Evolutionary conservation across 2,888 invertebrate genomes (phyloP).

Genomic region (Rhaphigaster nebulosa): DNA sequence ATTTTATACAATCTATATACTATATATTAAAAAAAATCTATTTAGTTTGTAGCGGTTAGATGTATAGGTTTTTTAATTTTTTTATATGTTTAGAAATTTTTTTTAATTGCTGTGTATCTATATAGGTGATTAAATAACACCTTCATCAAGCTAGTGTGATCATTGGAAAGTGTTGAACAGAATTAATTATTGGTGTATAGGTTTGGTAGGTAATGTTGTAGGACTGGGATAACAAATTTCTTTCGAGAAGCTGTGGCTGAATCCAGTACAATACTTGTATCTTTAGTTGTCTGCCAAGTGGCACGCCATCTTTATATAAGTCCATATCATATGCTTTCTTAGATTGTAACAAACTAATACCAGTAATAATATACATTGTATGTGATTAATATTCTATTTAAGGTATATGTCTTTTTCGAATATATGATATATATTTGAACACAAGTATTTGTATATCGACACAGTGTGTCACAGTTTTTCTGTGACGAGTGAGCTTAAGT

Average conservation of each 20-base stretch:
- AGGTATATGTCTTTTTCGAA: constrained; percentile 61
- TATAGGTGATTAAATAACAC: constrained; percentile 58
- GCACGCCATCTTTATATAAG: constrained; percentile 58
- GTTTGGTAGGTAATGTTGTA: constrained; percentile 57
- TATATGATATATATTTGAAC: constrained; percentile 62
- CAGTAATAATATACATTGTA: constrained; percentile 62
- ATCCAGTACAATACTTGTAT: constrained; percentile 57
- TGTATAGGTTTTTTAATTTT: constrained; percentile 58
- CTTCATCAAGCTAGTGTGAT: constrained; percentile 60
- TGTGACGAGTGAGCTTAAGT: constrained; percentile 63
- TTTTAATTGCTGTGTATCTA: constrained; percentile 59
- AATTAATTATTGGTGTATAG: constrained; percentile 52
- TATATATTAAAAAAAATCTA: constrained; percentile 59
- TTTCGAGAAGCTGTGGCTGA: constrained; percentile 58
- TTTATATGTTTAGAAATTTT: constrained; percentile 57
- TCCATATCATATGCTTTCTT: constrained; percentile 65
- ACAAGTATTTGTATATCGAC: constrained; percentile 59
- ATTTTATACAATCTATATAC: constrained; percentile 57
- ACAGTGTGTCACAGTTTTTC: constrained; percentile 50
- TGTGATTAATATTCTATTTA: constrained; percentile 64
- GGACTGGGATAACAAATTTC: constrained; percentile 56
- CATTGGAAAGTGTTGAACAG: constrained; percentile 58
- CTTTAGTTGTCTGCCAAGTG: constrained; percentile 58
- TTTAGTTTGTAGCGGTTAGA: constrained; percentile 60
- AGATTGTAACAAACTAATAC: constrained; percentile 62